phyloP scores from a whole-genome alignment of 2,888 invertebrate species.

The Ormyrus nitidulus region DNA sequence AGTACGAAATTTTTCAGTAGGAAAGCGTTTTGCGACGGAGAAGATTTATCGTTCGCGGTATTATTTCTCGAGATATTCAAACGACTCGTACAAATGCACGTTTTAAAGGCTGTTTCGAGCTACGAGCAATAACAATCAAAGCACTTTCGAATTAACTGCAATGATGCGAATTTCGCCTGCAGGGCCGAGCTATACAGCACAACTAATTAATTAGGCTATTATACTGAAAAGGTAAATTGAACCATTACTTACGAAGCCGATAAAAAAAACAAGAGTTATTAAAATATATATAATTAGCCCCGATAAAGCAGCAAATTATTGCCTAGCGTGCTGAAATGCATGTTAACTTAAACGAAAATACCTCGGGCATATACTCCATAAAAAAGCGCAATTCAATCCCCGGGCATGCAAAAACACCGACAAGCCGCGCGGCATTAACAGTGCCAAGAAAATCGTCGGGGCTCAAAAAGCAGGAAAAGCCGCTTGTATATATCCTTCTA shows the following conservation, averaged over 20 bases:
- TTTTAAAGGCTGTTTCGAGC: background rate
- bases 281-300: conserved; percentile 11
- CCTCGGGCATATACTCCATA: background rate
- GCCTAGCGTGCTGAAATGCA: conserved; percentile 29
- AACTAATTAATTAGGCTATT: too few species aligned
- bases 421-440: too few species aligned
- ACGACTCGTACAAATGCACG: conserved; percentile 22
- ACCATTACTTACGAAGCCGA: conserved; percentile 14
- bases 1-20: background rate
- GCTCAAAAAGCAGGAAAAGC: too few species aligned
- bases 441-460: too few species aligned
- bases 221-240: conserved; percentile 21
- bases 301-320: conserved; percentile 45
- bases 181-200: too few species aligned
- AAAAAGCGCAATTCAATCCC: background rate
- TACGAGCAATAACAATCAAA: background rate
- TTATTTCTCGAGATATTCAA: background rate
- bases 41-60: conserved; percentile 4
- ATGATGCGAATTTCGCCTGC: background rate
- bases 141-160: conserved; percentile 10
- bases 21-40: conserved; percentile 1
- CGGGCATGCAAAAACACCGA: too few species aligned
- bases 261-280: background rate
- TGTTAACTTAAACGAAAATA: conserved; percentile 6
- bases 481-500: too few species aligned